Percentiles rank a stretch among this genome's conserved stretches.
These are phyloP conservation scores for Caligus rogercresseyi DNA, from an alignment of 1,140 invertebrate genomes.

Conservation along the genomic window DNA sequence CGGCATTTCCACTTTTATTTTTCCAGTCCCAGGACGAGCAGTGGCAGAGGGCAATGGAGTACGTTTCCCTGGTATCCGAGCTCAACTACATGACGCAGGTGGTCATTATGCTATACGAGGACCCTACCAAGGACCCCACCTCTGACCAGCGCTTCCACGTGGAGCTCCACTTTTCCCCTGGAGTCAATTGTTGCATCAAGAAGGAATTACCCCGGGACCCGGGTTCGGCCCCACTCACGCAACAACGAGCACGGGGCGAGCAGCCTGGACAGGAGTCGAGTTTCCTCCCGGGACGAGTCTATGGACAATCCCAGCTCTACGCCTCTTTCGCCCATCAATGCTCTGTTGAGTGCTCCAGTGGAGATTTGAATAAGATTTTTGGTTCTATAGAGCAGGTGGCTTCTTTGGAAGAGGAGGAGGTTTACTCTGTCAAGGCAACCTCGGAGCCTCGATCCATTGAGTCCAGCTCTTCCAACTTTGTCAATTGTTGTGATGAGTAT, in stretches of 20 bases:
- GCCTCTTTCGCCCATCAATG: not conserved
- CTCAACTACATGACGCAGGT: constrained; percentile 90
- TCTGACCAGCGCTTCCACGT: constrained; percentile 76
- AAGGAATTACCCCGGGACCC: constrained; percentile 76
- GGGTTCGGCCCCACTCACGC: constrained; percentile 78
- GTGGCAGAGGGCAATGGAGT: constrained; percentile 95
- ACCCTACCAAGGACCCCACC: constrained; percentile 79
- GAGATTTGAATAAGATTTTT: not conserved
- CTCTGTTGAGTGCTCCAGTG: not conserved
- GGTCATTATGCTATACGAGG: constrained; percentile 98
- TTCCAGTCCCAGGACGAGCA: constrained; percentile 69
- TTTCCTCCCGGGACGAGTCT: not conserved
- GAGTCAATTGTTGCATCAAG: constrained; percentile 84
- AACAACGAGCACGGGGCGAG: constrained; percentile 34
- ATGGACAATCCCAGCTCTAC: not conserved
- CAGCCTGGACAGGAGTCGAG: not conserved
- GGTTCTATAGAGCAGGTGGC: not conserved
- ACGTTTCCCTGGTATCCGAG: constrained; percentile 88
- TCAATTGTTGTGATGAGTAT: not conserved
- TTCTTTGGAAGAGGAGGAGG: not conserved
- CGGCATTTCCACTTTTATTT: constrained; percentile 13
- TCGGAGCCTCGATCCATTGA: not conserved
- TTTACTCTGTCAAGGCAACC: not conserved
- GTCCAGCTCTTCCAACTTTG: not conserved
- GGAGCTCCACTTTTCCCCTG: constrained; percentile 92